phyloP scores from a whole-genome alignment of 2,797 vertebrate species.

The Eleutherodactylus coqui region DNA sequence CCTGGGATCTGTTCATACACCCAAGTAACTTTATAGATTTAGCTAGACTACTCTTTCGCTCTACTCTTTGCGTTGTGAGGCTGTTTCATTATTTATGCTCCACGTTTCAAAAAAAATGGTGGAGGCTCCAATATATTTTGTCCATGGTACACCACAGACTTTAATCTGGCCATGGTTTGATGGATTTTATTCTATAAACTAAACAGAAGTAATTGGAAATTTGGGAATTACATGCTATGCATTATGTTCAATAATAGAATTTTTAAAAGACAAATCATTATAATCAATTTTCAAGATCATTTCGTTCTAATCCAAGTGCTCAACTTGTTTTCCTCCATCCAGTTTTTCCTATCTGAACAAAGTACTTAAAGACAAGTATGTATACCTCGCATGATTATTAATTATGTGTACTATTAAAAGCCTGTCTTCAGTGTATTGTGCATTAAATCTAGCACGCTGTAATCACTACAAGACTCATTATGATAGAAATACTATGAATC shows the following conservation, averaged over 20 bases:
- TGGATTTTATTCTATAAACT: background rate
- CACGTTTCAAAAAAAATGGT: background rate
- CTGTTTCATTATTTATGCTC: too few relatives aligned
- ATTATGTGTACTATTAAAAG: constrained; percentile 37
- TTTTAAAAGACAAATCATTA: background rate
- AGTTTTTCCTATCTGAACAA: constrained; percentile 5
- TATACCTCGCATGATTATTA: constrained; percentile 42
- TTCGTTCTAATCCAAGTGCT: constrained; percentile 13
- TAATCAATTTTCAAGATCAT: constrained; percentile 30
- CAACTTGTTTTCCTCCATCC: constrained; percentile 29
- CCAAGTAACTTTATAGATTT: too few relatives aligned
- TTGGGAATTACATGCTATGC: background rate
- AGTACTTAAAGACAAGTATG: constrained; percentile 17
- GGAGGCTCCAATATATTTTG: background rate
- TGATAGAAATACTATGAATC: constrained; percentile 57
- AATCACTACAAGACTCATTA: constrained; percentile 55
- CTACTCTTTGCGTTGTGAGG: too few relatives aligned
- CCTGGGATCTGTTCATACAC: too few relatives aligned
- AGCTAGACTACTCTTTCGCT: too few relatives aligned
- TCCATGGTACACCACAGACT: background rate
- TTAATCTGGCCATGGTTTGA: background rate
- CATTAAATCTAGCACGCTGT: constrained; percentile 41
- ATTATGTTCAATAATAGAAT: background rate
- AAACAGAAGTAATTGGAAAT: background rate
- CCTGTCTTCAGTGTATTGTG: constrained; percentile 39